Conservation (phyloP, 2,888 invertebrate genomes). For the Linyphia triangularis region DNA sequence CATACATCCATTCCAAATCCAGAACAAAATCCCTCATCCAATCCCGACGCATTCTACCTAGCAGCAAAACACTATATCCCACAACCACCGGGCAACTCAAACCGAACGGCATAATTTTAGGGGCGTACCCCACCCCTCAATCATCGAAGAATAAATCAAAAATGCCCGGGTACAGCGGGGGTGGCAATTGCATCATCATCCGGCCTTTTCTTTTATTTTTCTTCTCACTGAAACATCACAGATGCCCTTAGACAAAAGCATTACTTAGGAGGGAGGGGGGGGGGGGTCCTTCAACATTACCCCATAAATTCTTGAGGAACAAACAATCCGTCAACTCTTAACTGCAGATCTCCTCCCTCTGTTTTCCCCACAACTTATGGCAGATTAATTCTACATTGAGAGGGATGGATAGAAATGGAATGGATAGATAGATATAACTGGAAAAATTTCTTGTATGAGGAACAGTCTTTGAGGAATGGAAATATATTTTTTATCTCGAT, state of each 20-base stretch:
- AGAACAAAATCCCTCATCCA: not conserved
- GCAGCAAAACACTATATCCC: constrained; percentile 38
- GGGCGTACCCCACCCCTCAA: constrained; percentile 31
- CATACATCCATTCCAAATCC: not conserved
- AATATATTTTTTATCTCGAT: not conserved
- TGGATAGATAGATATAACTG: constrained; percentile 60
- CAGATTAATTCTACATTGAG: constrained; percentile 71
- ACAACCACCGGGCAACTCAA: constrained; percentile 51
- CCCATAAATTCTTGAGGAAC: constrained; percentile 72
- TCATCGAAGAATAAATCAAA: constrained; percentile 70
- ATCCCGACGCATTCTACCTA: not conserved
- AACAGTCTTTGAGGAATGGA: constrained; percentile 42
- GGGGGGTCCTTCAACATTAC: constrained; percentile 50
- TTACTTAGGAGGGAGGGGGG: constrained; percentile 39
- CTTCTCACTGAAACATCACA: constrained; percentile 63
- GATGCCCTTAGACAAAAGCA: constrained; percentile 74
- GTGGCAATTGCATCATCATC: constrained; percentile 69
- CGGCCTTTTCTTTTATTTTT: constrained; percentile 32
- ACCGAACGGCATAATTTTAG: constrained; percentile 15
- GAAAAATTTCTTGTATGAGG: constrained; percentile 37
- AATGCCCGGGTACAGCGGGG: constrained; percentile 39
- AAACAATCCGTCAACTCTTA: constrained; percentile 73
- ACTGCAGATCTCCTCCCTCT: constrained; percentile 66
- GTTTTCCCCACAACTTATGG: constrained; percentile 73
- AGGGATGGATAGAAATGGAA: not conserved